Evolutionary conservation across 2,113 vertebrate species (phyloP).

Genomic region (Prietella phreatophila): DNA sequence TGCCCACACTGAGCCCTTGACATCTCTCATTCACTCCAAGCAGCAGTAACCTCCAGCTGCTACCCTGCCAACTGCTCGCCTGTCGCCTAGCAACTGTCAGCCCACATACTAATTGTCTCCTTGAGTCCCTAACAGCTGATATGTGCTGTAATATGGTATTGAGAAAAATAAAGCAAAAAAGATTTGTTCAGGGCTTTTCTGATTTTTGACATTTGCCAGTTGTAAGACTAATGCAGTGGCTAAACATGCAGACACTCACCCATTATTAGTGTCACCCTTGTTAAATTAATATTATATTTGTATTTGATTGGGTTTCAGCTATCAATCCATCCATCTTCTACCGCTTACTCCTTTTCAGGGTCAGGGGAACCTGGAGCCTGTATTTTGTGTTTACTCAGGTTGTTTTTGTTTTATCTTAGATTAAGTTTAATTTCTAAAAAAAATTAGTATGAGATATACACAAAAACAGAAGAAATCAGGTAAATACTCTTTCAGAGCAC

Average conservation of each 20-base stretch:
- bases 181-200: background rate
- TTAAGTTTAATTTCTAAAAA: too few relatives aligned
- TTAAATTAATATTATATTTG: background rate
- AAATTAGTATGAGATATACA: too few relatives aligned
- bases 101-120: conserved; percentile 56
- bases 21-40: conserved; percentile 48
- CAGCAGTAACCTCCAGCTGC: conserved; percentile 51
- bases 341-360: too few relatives aligned
- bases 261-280: background rate
- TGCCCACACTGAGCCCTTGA: conserved; percentile 46
- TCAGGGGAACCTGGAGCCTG: too few relatives aligned
- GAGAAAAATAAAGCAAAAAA: conserved; percentile 5
- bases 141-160: conserved; percentile 50
- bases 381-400: too few relatives aligned
- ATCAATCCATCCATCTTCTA: too few relatives aligned
- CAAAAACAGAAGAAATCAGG: too few relatives aligned
- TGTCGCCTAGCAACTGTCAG: conserved; percentile 62
- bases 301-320: background rate
- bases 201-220: conserved; percentile 2
- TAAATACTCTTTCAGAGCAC: too few relatives aligned
- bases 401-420: too few relatives aligned
- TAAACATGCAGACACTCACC: background rate
- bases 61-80: conserved; percentile 38
- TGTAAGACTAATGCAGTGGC: background rate
- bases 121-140: conserved; percentile 41